Evolutionary conservation across 2,113 vertebrate genomes (phyloP), one percentile per base, ranked within the genome.

Genomic region (Macaca mulatta): DNA sequence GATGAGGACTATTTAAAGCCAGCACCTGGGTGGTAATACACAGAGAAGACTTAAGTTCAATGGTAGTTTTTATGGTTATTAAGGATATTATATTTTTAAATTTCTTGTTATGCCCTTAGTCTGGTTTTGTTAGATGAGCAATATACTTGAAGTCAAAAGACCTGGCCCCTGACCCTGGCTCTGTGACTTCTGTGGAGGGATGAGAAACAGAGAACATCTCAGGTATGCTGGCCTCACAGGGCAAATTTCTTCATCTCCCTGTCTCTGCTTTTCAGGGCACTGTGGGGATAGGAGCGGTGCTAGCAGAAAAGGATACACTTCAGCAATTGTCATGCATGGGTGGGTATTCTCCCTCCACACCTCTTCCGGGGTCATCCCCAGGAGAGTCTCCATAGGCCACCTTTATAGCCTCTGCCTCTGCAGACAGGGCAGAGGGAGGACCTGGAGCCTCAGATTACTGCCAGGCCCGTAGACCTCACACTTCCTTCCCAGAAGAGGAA

Each of bases 401-500:
- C 43, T 43, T 74, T 25, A 32, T 32, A 48, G 40, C 72, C 50
- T 81, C 40, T 20, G 48, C 23, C 30, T 64, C 67, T 23, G 52
- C n/a, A 59, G 52, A 20, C 23, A 43, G 18, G 16, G 32, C 23
- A 6, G 45, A 30, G 38, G n/a, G 40, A n/a, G 5, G 7, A 22
- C 52, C 38, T 17, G 40, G 20, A 32, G 30, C 7, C 43, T 86
- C 20, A 40, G 23, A 43, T 43, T 74, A 64, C 55, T 43, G 61
- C 61, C 89, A 64, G 35, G 23, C 69, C 69, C 50, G 9, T 2
- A 43, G 55, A 89, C 32, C 69, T 79, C 64, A 38, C 16, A 40
- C 16, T 67, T 94, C 96, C 79, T 91, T 94, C 52, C 72, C 93
- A 79, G 85, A 69, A 77, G 78, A 97, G 82, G n/a, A 86, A 77